phyloP scores from a whole-genome alignment of 2,888 invertebrate species.

The Cryptocheilus praepositus region DNA sequence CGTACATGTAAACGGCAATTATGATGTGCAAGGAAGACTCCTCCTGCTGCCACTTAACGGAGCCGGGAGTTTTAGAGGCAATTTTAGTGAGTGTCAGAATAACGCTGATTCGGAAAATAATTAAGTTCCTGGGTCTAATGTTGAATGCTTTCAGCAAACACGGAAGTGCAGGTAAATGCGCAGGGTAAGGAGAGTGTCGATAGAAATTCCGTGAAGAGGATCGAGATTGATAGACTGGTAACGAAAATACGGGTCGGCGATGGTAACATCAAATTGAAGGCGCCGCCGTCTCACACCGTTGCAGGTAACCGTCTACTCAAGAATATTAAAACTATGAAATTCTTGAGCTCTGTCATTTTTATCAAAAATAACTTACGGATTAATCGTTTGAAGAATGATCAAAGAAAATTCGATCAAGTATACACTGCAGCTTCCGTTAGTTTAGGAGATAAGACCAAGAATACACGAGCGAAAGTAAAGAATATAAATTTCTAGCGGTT shows the following conservation, averaged over 20 bases:
- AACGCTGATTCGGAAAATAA: background rate
- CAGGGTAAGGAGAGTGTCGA: slow-evolving; percentile 77
- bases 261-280: slow-evolving; percentile 78
- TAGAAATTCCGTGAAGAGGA: slow-evolving; percentile 79
- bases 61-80: slow-evolving; percentile 77
- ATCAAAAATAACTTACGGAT: no score
- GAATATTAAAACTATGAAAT: slow-evolving; percentile 2
- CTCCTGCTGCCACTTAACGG: slow-evolving; percentile 76
- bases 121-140: no score
- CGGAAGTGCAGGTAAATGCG: slow-evolving; percentile 79
- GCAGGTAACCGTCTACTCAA: slow-evolving; percentile 60
- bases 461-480: no score
- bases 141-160: slow-evolving; percentile 75
- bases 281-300: slow-evolving; percentile 65
- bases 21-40: slow-evolving; percentile 77
- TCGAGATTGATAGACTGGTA: slow-evolving; percentile 79
- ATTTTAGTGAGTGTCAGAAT: slow-evolving; percentile 76
- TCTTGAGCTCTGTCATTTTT: no score
- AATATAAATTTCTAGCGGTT: no score
- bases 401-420: no score
- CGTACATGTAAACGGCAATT: slow-evolving; percentile 76
- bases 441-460: no score
- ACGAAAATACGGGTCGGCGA: slow-evolving; percentile 80
- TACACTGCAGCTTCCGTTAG: no score
- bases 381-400: no score